Percentiles rank a stretch among this genome's conserved stretches.
phyloP scores from a whole-genome alignment of 2,797 vertebrate genomes.

The Odontamblyopus lacepedii region DNA sequence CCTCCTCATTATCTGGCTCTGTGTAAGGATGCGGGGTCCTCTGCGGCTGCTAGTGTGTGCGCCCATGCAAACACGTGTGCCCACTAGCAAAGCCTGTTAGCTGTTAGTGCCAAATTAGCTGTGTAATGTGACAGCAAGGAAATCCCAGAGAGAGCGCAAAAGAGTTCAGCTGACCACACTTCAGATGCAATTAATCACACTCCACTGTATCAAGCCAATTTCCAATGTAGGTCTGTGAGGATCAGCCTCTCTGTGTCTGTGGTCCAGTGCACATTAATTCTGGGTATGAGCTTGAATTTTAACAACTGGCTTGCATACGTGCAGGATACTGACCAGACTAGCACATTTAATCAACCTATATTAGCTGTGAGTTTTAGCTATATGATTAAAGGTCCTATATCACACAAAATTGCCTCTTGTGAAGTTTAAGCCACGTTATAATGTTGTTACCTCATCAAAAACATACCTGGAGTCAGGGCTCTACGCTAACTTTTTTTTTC shows the following conservation, averaged over 20 bases:
- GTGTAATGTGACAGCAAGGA: conserved; percentile 27
- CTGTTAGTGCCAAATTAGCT: conserved; percentile 26
- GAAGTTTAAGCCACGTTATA: no score
- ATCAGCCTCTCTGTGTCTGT: neutral
- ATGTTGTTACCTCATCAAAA: no score
- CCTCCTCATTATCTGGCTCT: conserved; percentile 55
- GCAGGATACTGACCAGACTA: neutral
- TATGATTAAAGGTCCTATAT: no score
- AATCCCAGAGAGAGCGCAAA: conserved; percentile 25
- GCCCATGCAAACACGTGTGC: conserved; percentile 56
- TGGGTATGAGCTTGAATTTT: conserved; percentile 4
- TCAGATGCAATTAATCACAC: conserved; percentile 43
- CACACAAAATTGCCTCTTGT: no score
- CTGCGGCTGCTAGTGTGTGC: conserved; percentile 20
- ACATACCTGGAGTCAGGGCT: no score
- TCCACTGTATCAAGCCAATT: conserved; percentile 38
- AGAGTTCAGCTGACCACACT: conserved; percentile 21
- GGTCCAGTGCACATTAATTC: conserved; percentile 15
- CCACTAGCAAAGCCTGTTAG: conserved; percentile 27
- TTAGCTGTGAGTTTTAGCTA: neutral
- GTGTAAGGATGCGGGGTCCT: conserved; percentile 40
- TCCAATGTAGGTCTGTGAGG: conserved; percentile 17
- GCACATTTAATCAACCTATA: neutral
- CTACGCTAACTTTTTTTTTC: no score
- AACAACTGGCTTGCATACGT: neutral